Evolutionary conservation across 1,140 invertebrate genomes (phyloP).

Genomic region (Platyscapa corneri): DNA sequence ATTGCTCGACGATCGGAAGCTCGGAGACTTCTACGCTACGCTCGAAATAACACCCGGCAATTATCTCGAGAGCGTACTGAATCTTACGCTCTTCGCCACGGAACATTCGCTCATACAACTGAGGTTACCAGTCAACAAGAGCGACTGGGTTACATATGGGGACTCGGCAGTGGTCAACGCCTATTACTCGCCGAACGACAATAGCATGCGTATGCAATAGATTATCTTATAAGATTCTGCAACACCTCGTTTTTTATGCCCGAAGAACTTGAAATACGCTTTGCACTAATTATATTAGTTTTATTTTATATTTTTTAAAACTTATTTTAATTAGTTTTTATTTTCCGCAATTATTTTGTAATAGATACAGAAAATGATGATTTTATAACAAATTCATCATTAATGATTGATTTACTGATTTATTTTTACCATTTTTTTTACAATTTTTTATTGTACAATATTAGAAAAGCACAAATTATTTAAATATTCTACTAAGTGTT

Average conservation of each 20-base stretch:
- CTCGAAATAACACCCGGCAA: conserved; percentile 81
- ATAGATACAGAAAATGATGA: too few species aligned
- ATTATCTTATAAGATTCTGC: not conserved
- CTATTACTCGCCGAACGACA: conserved; percentile 86
- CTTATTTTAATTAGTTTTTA: too few species aligned
- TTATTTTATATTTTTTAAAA: too few species aligned
- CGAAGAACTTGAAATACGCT: not conserved
- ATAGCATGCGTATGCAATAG: conserved; percentile 84
- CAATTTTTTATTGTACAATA: not conserved
- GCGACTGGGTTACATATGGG: conserved; percentile 87
- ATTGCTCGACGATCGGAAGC: conserved; percentile 82
- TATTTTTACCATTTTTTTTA: not conserved
- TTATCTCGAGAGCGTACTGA: conserved; percentile 84
- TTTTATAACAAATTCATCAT: too few species aligned
- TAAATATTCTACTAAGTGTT: not conserved
- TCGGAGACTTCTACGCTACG: conserved; percentile 85
- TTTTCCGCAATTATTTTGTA: too few species aligned
- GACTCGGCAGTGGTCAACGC: conserved; percentile 88
- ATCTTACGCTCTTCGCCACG: conserved; percentile 83
- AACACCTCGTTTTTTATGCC: not conserved
- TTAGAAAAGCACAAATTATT: not conserved
- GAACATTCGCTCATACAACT: conserved; percentile 86
- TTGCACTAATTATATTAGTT: not conserved
- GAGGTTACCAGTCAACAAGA: conserved; percentile 86
- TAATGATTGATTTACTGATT: too few species aligned